Evolutionary conservation across 2,888 invertebrate species (phyloP).

Genomic region (Caenorhabditis panamensis): DNA sequence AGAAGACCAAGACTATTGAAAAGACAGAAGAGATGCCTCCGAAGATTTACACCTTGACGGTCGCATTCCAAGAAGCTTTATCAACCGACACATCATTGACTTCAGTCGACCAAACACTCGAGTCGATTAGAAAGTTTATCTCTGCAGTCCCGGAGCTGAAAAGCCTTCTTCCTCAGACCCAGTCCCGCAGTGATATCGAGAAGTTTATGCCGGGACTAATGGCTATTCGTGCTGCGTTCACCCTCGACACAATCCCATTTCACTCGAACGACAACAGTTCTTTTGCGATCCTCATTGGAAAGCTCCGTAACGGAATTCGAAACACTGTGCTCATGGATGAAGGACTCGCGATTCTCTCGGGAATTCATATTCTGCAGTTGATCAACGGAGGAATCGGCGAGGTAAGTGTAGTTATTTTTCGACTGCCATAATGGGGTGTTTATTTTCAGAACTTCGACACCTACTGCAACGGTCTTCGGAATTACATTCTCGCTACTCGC

Average conservation of each 20-base stretch:
- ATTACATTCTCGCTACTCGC: slow-evolving; percentile 9
- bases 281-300: background rate
- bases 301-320: slow-evolving; percentile 21
- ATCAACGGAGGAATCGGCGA: slow-evolving; percentile 6
- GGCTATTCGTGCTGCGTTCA: slow-evolving; percentile 36
- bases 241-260: slow-evolving; percentile 34
- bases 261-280: background rate
- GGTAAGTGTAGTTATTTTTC: slow-evolving; percentile 22
- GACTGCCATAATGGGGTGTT: no score
- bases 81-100: no score
- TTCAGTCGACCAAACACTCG: no score
- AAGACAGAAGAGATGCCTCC: no score
- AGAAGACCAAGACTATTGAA: no score
- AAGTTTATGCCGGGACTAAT: slow-evolving; percentile 34
- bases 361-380: slow-evolving; percentile 16
- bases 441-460: slow-evolving; percentile 9
- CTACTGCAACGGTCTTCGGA: slow-evolving; percentile 19
- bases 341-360: slow-evolving; percentile 36
- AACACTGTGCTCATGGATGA: slow-evolving; percentile 31
- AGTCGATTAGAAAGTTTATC: no score
- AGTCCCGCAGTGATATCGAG: no score
- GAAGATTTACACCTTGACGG: no score
- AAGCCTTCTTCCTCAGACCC: no score
- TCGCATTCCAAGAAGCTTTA: no score
- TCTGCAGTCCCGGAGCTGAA: background rate